phyloP scores from a whole-genome alignment of 2,797 vertebrate species.

The Pseudomugil tenellus region DNA sequence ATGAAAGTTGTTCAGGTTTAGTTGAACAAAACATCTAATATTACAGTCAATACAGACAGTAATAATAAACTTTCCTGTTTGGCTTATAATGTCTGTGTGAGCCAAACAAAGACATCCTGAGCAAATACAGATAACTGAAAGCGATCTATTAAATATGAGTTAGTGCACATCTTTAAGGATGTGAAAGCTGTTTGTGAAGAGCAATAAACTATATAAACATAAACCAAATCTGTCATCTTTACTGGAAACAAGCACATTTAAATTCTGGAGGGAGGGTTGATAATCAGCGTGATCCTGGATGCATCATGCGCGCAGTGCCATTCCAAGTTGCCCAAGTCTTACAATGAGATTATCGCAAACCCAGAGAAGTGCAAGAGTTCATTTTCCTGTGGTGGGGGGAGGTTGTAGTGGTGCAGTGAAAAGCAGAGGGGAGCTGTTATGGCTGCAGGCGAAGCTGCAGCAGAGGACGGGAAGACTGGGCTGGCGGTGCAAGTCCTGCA shows the following conservation, averaged over 20 bases:
- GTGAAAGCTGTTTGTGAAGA: not conserved
- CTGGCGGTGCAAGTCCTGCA: not conserved
- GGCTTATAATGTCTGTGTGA: too few species aligned
- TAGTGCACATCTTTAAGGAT: too few species aligned
- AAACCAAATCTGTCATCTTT: not conserved
- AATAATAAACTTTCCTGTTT: too few species aligned
- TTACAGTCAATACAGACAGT: too few species aligned
- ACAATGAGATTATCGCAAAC: too few species aligned
- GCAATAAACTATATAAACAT: not conserved
- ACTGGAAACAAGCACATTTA: not conserved
- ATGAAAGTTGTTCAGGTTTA: too few species aligned
- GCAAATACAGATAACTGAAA: too few species aligned
- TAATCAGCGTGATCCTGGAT: not conserved
- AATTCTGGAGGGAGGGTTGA: slow-evolving; percentile 2
- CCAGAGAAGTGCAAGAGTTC: not conserved
- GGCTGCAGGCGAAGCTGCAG: not conserved
- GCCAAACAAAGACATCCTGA: too few species aligned
- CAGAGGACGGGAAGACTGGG: not conserved
- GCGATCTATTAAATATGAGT: too few species aligned
- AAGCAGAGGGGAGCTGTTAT: not conserved
- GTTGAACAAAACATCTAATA: too few species aligned
- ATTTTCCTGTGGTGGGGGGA: not conserved
- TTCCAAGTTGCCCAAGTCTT: too few species aligned
- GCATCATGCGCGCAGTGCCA: not conserved
- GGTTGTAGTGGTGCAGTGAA: not conserved